phyloP scores from a whole-genome alignment of 1,140 invertebrate species.

The Neodiprion pinetum region DNA sequence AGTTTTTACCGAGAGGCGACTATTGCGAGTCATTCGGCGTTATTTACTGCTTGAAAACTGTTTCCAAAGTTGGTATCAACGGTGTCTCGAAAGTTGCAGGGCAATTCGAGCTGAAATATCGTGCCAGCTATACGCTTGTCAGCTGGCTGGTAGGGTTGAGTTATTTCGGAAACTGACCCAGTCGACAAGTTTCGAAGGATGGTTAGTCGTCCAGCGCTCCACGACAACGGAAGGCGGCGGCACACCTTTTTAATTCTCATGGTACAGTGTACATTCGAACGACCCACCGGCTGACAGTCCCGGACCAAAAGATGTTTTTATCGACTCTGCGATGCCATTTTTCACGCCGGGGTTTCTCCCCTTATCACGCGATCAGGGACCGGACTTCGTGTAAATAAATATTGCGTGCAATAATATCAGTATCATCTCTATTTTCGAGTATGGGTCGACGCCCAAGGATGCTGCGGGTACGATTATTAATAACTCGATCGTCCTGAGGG shows the following conservation, averaged over 20 bases:
- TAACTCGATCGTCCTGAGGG: constrained; percentile 23
- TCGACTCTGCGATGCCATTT: too few species aligned
- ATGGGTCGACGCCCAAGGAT: constrained; percentile 30
- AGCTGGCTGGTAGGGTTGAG: too few species aligned
- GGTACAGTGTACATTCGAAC: not conserved
- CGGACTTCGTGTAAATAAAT: constrained; percentile 43
- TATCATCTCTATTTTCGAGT: constrained; percentile 29
- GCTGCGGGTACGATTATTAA: constrained; percentile 33
- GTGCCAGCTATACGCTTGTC: too few species aligned
- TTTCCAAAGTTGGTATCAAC: not conserved
- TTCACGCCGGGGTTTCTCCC: too few species aligned
- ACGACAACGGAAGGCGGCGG: not conserved
- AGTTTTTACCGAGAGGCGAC: too few species aligned
- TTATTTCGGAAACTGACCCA: too few species aligned
- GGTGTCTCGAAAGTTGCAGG: not conserved
- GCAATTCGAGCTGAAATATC: not conserved
- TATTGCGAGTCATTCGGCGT: too few species aligned
- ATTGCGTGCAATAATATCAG: constrained; percentile 42
- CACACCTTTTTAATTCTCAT: not conserved
- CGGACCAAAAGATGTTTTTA: too few species aligned
- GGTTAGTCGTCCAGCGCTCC: too few species aligned
- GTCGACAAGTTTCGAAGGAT: too few species aligned
- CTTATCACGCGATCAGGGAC: not conserved
- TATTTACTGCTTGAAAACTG: too few species aligned
- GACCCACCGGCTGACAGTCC: too few species aligned